Percentiles rank a stretch among this genome's conserved stretches.
phyloP scores from a whole-genome alignment of 2,888 invertebrate species.

The Drosophila kuntzei region DNA sequence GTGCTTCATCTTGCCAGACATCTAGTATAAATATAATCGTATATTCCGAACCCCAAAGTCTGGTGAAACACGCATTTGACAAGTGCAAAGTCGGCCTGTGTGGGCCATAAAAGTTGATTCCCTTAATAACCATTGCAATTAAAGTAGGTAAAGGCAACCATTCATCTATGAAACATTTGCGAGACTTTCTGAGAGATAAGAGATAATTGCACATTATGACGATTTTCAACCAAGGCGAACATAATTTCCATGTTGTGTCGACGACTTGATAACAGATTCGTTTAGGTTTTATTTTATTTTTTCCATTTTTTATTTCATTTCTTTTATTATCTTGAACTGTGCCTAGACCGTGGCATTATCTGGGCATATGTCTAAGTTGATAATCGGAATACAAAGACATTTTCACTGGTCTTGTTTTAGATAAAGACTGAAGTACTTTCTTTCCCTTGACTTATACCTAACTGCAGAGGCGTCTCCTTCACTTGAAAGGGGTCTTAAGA shows the following conservation, averaged over 20 bases:
- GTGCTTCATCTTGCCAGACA: conserved; percentile 39
- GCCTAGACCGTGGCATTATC: conserved; percentile 42
- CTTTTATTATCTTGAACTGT: conserved; percentile 39
- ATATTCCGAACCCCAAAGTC: conserved; percentile 38
- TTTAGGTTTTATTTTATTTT: conserved; percentile 9
- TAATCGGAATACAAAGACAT: conserved; percentile 44
- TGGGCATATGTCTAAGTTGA: conserved; percentile 45
- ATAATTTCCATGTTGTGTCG: conserved; percentile 63
- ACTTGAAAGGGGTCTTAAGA: not conserved
- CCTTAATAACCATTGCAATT: conserved; percentile 68
- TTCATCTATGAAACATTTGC: conserved; percentile 63
- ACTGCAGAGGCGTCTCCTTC: conserved; percentile 16
- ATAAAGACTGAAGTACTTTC: conserved; percentile 57
- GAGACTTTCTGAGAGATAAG: conserved; percentile 56
- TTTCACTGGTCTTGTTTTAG: conserved; percentile 47
- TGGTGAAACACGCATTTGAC: conserved; percentile 65
- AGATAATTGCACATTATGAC: conserved; percentile 60
- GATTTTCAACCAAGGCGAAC: conserved; percentile 36
- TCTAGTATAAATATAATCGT: conserved; percentile 22
- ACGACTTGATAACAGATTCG: conserved; percentile 48
- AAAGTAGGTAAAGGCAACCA: conserved; percentile 58
- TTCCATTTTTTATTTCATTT: conserved; percentile 1
- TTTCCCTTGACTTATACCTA: conserved; percentile 29
- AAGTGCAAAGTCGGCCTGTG: conserved; percentile 76
- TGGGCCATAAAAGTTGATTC: conserved; percentile 66